Base-by-base conservation (phyloP, 2,888 invertebrate species). In the Hemistola chrysoprasaria region DNA sequence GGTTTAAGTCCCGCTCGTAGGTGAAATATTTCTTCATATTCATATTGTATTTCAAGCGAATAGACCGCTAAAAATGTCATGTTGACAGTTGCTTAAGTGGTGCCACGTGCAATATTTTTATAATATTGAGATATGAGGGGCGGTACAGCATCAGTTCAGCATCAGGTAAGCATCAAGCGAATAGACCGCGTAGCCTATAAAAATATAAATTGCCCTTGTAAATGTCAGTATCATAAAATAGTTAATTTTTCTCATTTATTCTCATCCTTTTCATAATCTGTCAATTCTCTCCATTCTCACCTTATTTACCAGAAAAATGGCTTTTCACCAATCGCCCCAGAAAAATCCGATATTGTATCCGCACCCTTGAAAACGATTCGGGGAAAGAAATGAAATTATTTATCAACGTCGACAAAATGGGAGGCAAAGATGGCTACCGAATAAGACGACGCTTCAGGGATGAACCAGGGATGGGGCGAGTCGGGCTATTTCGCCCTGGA, bases 371-470 rank as follows among this genome's bases (percentile, higher is more conserved):
- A 61, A 48, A 43, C 65, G 54, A 64, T 59, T 68, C 46, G 44
- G 54, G 52, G 53, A 71, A 71, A 69, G 71, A 77, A 78, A 78
- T 76, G 78, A 78, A 78, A 78, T 78, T 78, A 77, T 79, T 75
- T 78, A 71, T 79, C 79, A 79, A 79, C 65, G 79, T 78, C 78
- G 49, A 40, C 61, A 55, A 74, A 77, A 75, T 72, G 69, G 70
- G 44, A 41, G 53, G 44, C 60, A 53, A 52, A 66, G 64, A 65
- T 63, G 66, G 64, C 51, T 43, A 34, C 46, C 43, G 43, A 50
- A 50, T 46, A 53, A 50, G 50, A 53, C 33, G 48, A 43, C 36
- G 39, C 11, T 24, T 33, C 59, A 62, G 53, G 23, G 8, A 24
- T 9, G 43, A 8, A 38, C 6, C 11, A n/a, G 33, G 29, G 31